These are phyloP conservation scores for Ondatra zibethicus DNA, from an alignment of 2,113 vertebrate genomes.

Conservation along the genomic window DNA sequence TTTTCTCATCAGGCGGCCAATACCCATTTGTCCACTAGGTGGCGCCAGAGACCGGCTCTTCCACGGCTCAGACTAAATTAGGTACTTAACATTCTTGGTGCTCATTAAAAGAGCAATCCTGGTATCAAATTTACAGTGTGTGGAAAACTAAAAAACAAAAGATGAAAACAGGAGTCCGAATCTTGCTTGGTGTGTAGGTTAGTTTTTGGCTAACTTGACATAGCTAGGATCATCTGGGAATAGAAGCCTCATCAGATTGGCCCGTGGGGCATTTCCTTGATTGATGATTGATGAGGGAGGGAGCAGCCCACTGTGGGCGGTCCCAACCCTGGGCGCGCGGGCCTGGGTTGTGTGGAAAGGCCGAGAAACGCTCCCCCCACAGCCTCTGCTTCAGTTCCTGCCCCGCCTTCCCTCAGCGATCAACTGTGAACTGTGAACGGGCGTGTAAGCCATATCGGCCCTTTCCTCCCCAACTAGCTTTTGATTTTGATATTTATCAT, in stretches of 20 bases:
- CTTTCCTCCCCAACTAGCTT: not conserved
- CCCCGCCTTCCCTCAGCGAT: not conserved
- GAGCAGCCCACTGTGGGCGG: not conserved
- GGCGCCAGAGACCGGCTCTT: conserved; percentile 16
- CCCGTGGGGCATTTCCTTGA: not conserved
- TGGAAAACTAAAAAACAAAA: not conserved
- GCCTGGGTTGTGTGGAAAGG: not conserved
- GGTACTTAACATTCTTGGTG: not conserved
- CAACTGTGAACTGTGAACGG: not conserved
- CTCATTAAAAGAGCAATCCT: not conserved
- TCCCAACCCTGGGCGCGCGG: not conserved
- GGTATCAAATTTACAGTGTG: not conserved
- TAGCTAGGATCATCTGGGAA: not conserved
- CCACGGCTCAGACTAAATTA: not conserved
- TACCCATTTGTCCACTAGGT: conserved; percentile 39
- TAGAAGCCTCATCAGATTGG: not conserved
- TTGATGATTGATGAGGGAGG: not conserved
- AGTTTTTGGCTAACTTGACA: not conserved
- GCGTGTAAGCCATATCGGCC: not conserved
- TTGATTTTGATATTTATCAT: not conserved
- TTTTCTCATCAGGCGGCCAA: not conserved
- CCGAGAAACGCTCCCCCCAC: too few relatives aligned
- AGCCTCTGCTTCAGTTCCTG: not conserved
- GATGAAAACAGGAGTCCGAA: not conserved
- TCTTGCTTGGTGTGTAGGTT: not conserved